Conservation (phyloP, 2,888 invertebrate species). For the Brachyptera putata region DNA sequence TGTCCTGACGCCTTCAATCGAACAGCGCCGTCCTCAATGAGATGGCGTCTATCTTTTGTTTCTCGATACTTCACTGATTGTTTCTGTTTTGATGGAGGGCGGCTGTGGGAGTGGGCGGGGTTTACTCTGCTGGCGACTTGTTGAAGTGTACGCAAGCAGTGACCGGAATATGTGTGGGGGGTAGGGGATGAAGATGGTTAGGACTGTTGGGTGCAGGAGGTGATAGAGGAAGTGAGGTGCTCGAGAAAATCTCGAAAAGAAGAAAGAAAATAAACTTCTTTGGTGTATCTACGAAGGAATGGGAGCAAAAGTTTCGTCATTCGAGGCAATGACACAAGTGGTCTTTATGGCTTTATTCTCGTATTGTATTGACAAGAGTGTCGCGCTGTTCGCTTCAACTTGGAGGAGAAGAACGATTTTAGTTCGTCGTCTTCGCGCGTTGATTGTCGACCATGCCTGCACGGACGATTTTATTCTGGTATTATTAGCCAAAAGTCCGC, state of each 20-base stretch:
- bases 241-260: conserved; percentile 15
- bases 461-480: too few species aligned
- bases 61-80: conserved; percentile 33
- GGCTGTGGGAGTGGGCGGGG: conserved; percentile 24
- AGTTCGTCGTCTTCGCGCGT: background rate
- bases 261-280: conserved; percentile 25
- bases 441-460: background rate
- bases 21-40: background rate
- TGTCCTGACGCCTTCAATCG: conserved; percentile 12
- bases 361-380: conserved; percentile 53
- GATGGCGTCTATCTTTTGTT: conserved; percentile 32
- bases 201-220: conserved; percentile 33
- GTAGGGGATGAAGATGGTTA: conserved; percentile 31
- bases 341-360: conserved; percentile 50
- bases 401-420: background rate
- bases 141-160: conserved; percentile 27
- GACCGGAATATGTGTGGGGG: conserved; percentile 28
- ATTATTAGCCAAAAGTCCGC: too few species aligned
- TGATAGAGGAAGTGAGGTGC: conserved; percentile 16
- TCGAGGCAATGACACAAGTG: conserved; percentile 56
- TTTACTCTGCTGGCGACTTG: conserved; percentile 26
- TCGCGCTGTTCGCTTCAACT: conserved; percentile 38
- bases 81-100: conserved; percentile 30
- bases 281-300: conserved; percentile 38
- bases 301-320: conserved; percentile 54